A percentile compares a stretch with the other conserved stretches of the same genome.
phyloP scores from a whole-genome alignment of 2,888 invertebrate genomes.

The Morpho deidamia region DNA sequence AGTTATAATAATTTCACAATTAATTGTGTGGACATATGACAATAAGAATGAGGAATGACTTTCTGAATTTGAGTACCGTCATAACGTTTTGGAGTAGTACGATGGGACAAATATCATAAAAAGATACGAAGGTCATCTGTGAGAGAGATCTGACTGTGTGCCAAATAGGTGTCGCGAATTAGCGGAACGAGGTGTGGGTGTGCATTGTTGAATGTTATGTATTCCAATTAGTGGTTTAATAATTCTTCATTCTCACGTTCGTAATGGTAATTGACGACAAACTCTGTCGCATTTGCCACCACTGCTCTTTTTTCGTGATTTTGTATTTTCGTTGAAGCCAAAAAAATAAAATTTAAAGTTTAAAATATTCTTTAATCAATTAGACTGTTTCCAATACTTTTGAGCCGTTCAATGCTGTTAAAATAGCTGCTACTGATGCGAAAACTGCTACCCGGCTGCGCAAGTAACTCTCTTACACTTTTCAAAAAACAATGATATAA shows the following conservation, averaged over 20 bases:
- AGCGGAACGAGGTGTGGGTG: slow-evolving; percentile 32
- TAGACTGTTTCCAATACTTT: not conserved
- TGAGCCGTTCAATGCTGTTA: no score
- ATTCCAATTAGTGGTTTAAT: slow-evolving; percentile 15
- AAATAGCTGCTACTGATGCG: no score
- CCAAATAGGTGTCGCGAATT: slow-evolving; percentile 37
- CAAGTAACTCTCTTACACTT: no score
- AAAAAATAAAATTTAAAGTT: not conserved
- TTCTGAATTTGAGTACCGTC: no score
- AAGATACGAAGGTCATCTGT: not conserved
- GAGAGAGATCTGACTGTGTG: slow-evolving; percentile 19
- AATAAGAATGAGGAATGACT: not conserved
- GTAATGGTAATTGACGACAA: slow-evolving; percentile 7
- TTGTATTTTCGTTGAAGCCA: not conserved
- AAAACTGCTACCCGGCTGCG: no score
- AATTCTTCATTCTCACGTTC: slow-evolving; percentile 2
- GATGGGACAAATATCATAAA: no score
- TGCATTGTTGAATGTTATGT: slow-evolving; percentile 12
- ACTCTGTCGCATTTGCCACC: not conserved
- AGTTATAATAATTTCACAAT: not conserved
- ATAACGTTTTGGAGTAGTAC: no score
- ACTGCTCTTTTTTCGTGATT: not conserved
- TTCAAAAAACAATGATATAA: no score
- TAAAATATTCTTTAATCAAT: not conserved
- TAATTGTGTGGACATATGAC: not conserved